These are phyloP conservation scores for Euzetes globulus DNA, from an alignment of 2,888 invertebrate genomes.

Conservation along the genomic window DNA sequence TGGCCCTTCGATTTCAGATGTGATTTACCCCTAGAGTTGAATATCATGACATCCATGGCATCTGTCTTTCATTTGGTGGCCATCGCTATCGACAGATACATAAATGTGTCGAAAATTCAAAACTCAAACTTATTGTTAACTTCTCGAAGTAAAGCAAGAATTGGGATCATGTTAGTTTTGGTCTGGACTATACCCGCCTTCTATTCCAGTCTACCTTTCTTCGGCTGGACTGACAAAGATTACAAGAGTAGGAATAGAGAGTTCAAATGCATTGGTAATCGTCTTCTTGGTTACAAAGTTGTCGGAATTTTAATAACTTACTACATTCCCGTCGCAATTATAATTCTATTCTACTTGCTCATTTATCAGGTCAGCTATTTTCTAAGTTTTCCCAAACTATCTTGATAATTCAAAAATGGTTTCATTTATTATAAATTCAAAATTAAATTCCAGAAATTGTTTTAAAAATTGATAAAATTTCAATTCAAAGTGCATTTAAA, in stretches of 20 bases:
- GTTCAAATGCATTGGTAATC: background rate
- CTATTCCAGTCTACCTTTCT: background rate
- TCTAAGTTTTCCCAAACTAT: too few relatives aligned
- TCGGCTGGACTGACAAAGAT: background rate
- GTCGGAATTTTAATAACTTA: background rate
- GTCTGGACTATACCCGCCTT: background rate
- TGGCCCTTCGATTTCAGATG: slow-evolving; percentile 15
- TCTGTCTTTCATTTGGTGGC: slow-evolving; percentile 9
- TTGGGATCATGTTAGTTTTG: background rate
- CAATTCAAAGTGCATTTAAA: too few relatives aligned
- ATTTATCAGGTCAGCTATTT: background rate
- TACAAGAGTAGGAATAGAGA: background rate
- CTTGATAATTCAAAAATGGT: background rate
- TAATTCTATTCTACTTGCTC: slow-evolving; percentile 8
- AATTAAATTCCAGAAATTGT: too few relatives aligned
- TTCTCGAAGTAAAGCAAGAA: background rate
- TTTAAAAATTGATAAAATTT: too few relatives aligned
- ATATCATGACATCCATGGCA: background rate
- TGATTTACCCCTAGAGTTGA: background rate
- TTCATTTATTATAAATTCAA: background rate
- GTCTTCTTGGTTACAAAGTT: background rate
- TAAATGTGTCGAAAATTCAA: background rate
- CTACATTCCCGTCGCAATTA: background rate
- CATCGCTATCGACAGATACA: slow-evolving; percentile 23
- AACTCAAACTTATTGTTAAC: background rate